phyloP scores from a whole-genome alignment of 2,888 invertebrate genomes.

The Helobdella robusta region DNA sequence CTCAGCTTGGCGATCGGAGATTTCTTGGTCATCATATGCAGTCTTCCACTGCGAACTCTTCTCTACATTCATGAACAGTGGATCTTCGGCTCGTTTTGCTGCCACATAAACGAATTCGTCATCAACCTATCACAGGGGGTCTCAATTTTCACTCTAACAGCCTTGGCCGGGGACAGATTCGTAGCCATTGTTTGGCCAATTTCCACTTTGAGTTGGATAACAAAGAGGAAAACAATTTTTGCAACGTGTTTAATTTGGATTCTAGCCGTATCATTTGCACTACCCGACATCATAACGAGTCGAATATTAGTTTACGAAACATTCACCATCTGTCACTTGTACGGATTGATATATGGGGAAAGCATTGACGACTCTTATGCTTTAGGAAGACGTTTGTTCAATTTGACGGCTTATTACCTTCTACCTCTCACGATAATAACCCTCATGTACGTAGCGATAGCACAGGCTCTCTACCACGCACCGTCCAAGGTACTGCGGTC shows the following conservation, averaged over 20 bases:
- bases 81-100: slow-evolving; percentile 78
- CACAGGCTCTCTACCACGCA: background rate
- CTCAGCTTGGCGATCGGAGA: slow-evolving; percentile 75
- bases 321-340: background rate
- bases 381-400: slow-evolving; percentile 3
- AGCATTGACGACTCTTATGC: slow-evolving; percentile 1
- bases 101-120: slow-evolving; percentile 64
- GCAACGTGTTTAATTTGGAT: slow-evolving; percentile 15
- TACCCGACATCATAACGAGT: slow-evolving; percentile 20
- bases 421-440: slow-evolving; percentile 20
- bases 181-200: slow-evolving; percentile 26
- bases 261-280: slow-evolving; percentile 13
- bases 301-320: background rate
- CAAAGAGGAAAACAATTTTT: slow-evolving; percentile 7
- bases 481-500: background rate
- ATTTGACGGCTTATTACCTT: slow-evolving; percentile 21
- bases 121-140: slow-evolving; percentile 79
- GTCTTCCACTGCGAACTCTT: slow-evolving; percentile 70
- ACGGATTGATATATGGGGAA: background rate
- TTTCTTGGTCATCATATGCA: slow-evolving; percentile 66
- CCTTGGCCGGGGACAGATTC: slow-evolving; percentile 25
- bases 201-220: slow-evolving; percentile 13
- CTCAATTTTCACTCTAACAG: slow-evolving; percentile 28
- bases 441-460: slow-evolving; percentile 22
- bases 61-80: slow-evolving; percentile 70